These are phyloP conservation scores for Pangasius larnaudii DNA, from an alignment of 2,797 vertebrate species.

Conservation along the genomic window DNA sequence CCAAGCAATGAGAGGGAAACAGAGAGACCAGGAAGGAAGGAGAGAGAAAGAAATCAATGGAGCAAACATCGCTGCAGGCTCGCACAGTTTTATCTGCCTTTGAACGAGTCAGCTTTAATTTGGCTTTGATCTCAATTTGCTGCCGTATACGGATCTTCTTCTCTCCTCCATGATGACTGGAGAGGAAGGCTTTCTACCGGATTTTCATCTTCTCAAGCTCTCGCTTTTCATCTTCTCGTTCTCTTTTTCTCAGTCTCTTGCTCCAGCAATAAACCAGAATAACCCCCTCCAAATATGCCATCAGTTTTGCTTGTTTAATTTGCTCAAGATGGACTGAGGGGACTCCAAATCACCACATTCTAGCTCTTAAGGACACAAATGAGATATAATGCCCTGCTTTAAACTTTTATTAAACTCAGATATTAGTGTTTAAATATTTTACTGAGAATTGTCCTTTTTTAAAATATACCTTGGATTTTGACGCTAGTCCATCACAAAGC, in stretches of 20 bases:
- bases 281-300: conserved; percentile 28
- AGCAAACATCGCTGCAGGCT: conserved; percentile 80
- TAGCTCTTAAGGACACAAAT: conserved; percentile 42
- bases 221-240: conserved; percentile 24
- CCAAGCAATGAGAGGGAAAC: conserved; percentile 49
- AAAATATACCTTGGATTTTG: neutral
- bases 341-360: conserved; percentile 27
- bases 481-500: neutral
- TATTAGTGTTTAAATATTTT: neutral
- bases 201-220: conserved; percentile 62
- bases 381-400: conserved; percentile 36
- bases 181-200: conserved; percentile 71
- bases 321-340: neutral
- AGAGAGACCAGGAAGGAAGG: conserved; percentile 63
- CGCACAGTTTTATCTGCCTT: conserved; percentile 82
- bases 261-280: conserved; percentile 24
- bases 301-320: conserved; percentile 6
- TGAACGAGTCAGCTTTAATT: conserved; percentile 87
- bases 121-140: conserved; percentile 86
- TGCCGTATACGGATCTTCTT: conserved; percentile 74
- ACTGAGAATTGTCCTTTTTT: too few species aligned
- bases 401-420: neutral
- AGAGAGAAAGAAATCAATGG: conserved; percentile 80
- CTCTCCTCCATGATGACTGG: conserved; percentile 72
- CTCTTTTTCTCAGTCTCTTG: conserved; percentile 41